Evolutionary conservation across 2,797 vertebrate species (phyloP).

Genomic region (Rhincodon typus): DNA sequence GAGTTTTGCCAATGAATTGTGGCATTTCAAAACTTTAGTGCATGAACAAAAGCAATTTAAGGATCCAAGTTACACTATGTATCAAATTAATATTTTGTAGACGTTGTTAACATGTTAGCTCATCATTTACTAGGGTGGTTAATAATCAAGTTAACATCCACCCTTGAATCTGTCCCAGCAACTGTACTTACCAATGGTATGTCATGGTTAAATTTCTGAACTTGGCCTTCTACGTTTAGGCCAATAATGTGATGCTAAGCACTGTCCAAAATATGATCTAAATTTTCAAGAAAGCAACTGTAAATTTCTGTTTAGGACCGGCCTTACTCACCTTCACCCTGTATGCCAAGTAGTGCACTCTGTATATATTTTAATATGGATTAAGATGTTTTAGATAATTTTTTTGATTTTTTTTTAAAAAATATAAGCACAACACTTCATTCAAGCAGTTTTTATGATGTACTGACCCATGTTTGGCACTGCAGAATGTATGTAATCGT

Average conservation of each 20-base stretch:
- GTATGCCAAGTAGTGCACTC: background rate
- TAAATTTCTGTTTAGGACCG: background rate
- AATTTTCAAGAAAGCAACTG: background rate
- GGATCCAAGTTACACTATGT: background rate
- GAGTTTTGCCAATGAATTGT: background rate
- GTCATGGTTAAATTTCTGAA: background rate
- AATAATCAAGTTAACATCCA: background rate
- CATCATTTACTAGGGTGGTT: background rate
- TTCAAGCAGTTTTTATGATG: background rate
- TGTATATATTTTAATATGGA: constrained; percentile 19
- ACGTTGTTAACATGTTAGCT: background rate
- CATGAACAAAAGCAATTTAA: too few species aligned
- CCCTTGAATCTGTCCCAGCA: background rate
- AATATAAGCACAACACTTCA: background rate
- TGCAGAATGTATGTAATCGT: background rate
- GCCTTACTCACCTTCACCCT: background rate
- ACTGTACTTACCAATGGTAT: background rate
- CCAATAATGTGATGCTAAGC: background rate
- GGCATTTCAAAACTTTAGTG: too few species aligned
- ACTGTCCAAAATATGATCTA: background rate
- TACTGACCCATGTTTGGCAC: background rate
- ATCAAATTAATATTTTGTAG: background rate
- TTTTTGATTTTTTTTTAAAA: background rate
- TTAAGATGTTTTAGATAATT: background rate
- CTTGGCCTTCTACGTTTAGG: background rate